phyloP scores from a whole-genome alignment of 2,888 invertebrate genomes.

The Leptopilina syphax region DNA sequence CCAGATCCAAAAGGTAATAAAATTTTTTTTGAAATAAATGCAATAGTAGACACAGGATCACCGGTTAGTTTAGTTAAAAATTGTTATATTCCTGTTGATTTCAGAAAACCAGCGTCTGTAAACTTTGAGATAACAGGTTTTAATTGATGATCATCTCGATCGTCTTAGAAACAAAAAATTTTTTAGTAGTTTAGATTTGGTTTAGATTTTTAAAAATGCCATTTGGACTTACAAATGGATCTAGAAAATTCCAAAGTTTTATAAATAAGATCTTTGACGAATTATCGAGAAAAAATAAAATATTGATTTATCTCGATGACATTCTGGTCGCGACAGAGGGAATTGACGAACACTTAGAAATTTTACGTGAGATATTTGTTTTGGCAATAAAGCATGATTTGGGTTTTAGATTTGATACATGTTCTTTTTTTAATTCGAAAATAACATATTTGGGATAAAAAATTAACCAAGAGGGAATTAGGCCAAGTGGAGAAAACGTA shows the following conservation, averaged over 20 bases:
- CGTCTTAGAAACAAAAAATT: conserved; percentile 22
- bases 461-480: conserved; percentile 45
- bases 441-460: conserved; percentile 36
- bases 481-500: conserved; percentile 43
- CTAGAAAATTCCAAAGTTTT: conserved; percentile 41
- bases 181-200: conserved; percentile 28
- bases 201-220: conserved; percentile 62
- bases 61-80: conserved; percentile 41
- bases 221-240: conserved; percentile 61
- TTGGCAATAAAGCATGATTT: not conserved
- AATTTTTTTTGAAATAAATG: conserved; percentile 2
- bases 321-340: not conserved
- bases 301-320: not conserved
- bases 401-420: not conserved
- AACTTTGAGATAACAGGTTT: not conserved
- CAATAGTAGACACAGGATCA: conserved; percentile 41
- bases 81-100: conserved; percentile 23
- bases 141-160: conserved; percentile 37
- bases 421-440: not conserved
- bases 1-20: not conserved
- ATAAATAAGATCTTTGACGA: not conserved
- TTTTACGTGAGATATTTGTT: not conserved
- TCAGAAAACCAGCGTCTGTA: not conserved
- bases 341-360: not conserved
- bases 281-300: not conserved